Evolutionary conservation across 2,888 invertebrate species (phyloP).

Genomic region (Coelogynopora nodosa): DNA sequence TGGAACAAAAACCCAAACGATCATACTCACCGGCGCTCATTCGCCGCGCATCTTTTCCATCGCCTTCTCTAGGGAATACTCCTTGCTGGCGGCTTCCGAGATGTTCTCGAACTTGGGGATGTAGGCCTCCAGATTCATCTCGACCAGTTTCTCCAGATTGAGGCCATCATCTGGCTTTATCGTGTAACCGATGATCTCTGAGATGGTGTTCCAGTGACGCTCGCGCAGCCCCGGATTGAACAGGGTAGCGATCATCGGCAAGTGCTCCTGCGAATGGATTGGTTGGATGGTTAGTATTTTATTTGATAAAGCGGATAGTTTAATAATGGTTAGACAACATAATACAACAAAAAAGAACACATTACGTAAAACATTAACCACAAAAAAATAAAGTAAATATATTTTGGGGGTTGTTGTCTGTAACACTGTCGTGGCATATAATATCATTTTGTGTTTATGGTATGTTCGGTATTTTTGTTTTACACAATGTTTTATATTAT

Average conservation of each 20-base stretch:
- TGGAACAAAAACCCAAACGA: no score
- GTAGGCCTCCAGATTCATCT: slow-evolving; percentile 82
- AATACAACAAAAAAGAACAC: no score
- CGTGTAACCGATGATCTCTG: slow-evolving; percentile 88
- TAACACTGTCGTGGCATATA: no score
- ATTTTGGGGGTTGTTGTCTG: no score
- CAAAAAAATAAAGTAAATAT: no score
- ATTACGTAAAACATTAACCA: no score
- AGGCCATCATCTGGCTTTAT: slow-evolving; percentile 74
- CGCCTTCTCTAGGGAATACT: slow-evolving; percentile 83
- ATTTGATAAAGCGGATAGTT: no score
- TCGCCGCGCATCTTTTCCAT: slow-evolving; percentile 81
- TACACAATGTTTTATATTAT: no score
- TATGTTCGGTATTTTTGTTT: no score
- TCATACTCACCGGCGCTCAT: slow-evolving; percentile 71
- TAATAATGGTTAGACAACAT: no score
- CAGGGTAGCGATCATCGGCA: slow-evolving; percentile 85
- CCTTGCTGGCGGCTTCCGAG: slow-evolving; percentile 90
- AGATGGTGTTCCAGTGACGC: slow-evolving; percentile 84
- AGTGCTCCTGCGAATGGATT: no score
- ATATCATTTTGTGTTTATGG: no score
- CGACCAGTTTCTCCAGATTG: slow-evolving; percentile 77
- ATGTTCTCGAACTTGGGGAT: slow-evolving; percentile 80
- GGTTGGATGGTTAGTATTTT: slow-evolving; percentile 50
- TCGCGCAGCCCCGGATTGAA: slow-evolving; percentile 81